Percentiles rank a stretch among this genome's conserved stretches.
These are phyloP conservation scores for Drepana falcataria DNA, from an alignment of 2,888 invertebrate species.

Conservation along the genomic window DNA sequence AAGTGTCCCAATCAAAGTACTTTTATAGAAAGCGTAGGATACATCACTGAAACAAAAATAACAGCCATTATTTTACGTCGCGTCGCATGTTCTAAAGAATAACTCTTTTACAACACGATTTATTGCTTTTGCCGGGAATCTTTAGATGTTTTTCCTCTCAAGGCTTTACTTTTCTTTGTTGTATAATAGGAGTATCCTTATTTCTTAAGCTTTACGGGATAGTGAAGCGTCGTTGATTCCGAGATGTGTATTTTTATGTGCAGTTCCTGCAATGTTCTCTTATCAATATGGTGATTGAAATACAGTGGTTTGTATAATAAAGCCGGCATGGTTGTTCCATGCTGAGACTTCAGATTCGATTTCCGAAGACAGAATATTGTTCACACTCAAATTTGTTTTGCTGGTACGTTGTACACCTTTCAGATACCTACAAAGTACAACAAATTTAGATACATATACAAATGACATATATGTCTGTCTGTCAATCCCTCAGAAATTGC, in stretches of 20 bases:
- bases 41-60: neutral
- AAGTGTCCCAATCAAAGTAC: neutral
- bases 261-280: neutral
- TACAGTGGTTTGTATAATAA: too few species aligned
- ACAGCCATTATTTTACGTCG: slow-evolving; percentile 1
- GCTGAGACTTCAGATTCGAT: too few species aligned
- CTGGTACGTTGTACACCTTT: too few species aligned
- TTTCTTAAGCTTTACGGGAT: slow-evolving; percentile 9
- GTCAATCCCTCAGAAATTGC: too few species aligned
- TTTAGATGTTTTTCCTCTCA: slow-evolving; percentile 1
- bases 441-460: too few species aligned
- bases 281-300: neutral
- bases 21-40: neutral
- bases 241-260: neutral
- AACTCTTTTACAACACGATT: slow-evolving; percentile 4
- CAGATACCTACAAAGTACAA: too few species aligned
- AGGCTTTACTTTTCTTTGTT: slow-evolving; percentile 9
- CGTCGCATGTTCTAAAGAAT: slow-evolving; percentile 1
- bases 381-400: too few species aligned
- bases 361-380: too few species aligned
- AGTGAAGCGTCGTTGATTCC: neutral
- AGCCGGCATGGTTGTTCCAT: too few species aligned
- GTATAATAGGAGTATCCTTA: slow-evolving; percentile 21
- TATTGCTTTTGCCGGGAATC: slow-evolving; percentile 1
- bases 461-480: too few species aligned